Percentiles rank a stretch among this genome's conserved stretches.
Evolutionary conservation across 2,797 vertebrate species (phyloP).

Genomic region (Ciconia nigra): DNA sequence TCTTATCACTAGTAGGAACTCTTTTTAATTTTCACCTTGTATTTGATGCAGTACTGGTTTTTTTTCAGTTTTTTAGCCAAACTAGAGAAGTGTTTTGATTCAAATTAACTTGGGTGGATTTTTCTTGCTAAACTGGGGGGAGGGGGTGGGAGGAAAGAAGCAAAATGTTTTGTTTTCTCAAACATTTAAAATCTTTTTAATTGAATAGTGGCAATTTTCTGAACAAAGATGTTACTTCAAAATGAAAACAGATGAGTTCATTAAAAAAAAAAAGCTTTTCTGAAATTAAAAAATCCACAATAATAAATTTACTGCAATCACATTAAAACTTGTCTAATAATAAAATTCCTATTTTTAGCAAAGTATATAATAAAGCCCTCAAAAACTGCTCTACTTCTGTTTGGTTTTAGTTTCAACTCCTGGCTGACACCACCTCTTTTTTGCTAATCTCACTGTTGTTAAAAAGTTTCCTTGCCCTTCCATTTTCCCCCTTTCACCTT

Average conservation of each 20-base stretch:
- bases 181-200: not conserved
- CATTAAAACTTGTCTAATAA: not conserved
- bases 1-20: not conserved
- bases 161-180: not conserved
- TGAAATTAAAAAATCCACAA: not conserved
- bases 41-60: not conserved
- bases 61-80: not conserved
- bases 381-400: not conserved
- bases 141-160: not conserved
- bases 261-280: not conserved
- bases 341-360: not conserved
- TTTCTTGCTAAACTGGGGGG: not conserved
- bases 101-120: not conserved
- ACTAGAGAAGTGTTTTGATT: not conserved
- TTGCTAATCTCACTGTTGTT: not conserved
- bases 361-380: not conserved
- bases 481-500: not conserved
- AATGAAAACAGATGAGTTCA: not conserved
- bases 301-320: not conserved
- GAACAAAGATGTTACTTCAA: conserved; percentile 11
- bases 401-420: not conserved
- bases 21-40: not conserved
- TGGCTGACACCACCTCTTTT: not conserved
- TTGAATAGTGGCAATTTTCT: not conserved
- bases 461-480: not conserved